phyloP scores from a whole-genome alignment of 1,140 invertebrate genomes.

The Whitmania pigra region DNA sequence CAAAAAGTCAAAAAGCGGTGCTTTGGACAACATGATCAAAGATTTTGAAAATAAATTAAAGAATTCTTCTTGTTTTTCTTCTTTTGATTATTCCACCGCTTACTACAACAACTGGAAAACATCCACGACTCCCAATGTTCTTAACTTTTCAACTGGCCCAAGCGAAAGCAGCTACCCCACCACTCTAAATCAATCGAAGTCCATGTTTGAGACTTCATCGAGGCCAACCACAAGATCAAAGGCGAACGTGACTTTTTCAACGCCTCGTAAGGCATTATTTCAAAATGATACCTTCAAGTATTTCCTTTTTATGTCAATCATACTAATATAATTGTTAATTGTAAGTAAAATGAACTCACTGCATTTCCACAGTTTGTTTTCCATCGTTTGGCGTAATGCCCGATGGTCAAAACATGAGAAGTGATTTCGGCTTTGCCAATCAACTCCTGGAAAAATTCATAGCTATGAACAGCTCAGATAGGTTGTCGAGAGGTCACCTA shows the following conservation, averaged over 20 bases:
- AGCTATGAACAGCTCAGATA: not conserved
- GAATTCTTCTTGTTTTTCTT: not conserved
- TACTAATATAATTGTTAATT: not conserved
- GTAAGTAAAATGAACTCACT: not conserved
- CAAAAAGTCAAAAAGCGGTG: slow-evolving; percentile 9
- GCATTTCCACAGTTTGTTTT: not conserved
- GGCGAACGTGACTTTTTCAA: too few species aligned
- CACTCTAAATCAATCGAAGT: too few species aligned
- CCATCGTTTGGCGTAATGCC: not conserved
- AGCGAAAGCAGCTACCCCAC: not conserved
- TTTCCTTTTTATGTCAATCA: not conserved
- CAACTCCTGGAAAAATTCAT: slow-evolving; percentile 1
- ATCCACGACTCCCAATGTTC: not conserved
- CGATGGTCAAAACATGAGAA: not conserved
- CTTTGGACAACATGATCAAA: not conserved
- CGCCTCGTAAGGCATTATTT: too few species aligned
- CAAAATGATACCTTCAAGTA: not conserved
- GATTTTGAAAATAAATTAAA: not conserved
- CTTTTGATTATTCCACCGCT: not conserved
- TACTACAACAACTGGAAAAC: not conserved
- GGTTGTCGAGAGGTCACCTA: not conserved
- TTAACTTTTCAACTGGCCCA: not conserved
- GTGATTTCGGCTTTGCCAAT: slow-evolving; percentile 1
- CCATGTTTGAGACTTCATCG: too few species aligned
- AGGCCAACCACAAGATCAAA: too few species aligned